Evolutionary conservation across 2,113 vertebrate species (phyloP).

Genomic region (Nesoenas mayeri): DNA sequence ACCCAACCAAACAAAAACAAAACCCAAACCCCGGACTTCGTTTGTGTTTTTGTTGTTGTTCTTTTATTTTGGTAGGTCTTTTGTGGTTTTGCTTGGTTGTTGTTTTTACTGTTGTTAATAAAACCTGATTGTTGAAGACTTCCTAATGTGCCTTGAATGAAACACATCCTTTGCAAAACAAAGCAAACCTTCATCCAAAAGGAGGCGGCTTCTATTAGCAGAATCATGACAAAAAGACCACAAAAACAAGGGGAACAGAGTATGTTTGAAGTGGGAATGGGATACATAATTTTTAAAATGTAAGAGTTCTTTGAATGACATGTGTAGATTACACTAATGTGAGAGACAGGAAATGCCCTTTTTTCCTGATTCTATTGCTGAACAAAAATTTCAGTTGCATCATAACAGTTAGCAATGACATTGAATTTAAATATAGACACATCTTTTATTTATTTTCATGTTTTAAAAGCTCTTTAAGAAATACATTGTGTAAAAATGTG

Average conservation of each 20-base stretch:
- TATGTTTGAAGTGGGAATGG: neutral
- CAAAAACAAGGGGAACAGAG: neutral
- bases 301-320: neutral
- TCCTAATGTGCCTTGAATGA: neutral
- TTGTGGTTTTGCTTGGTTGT: too few species aligned
- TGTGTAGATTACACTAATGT: neutral
- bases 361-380: neutral
- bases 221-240: neutral
- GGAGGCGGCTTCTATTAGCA: neutral
- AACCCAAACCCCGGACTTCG: neutral
- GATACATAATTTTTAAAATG: neutral
- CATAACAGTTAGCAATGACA: neutral
- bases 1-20: too few species aligned
- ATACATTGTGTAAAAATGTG: constrained; percentile 24
- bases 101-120: neutral
- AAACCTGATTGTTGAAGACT: neutral
- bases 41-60: neutral
- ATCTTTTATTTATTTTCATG: neutral
- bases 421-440: neutral
- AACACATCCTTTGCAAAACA: neutral
- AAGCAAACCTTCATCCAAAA: neutral
- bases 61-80: too few species aligned
- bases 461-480: neutral
- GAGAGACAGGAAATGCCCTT: neutral
- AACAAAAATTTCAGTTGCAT: neutral